These are phyloP conservation scores for Chrysolina americana DNA, from an alignment of 2,888 invertebrate species.

Conservation along the genomic window DNA sequence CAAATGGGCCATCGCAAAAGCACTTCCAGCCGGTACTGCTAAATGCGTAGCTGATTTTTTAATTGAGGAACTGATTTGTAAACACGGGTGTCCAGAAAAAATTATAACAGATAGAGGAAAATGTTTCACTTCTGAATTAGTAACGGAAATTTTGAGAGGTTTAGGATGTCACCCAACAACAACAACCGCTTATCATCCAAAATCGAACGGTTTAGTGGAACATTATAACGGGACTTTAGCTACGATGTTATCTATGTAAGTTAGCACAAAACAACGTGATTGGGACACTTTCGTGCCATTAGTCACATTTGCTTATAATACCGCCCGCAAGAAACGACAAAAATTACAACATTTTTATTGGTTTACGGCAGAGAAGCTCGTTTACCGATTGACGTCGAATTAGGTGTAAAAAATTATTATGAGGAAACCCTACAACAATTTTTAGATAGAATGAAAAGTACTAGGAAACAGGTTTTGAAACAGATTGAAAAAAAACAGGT, in stretches of 20 bases:
- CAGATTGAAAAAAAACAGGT: neutral
- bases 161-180: neutral
- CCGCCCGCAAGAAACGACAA: constrained; percentile 20
- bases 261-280: constrained; percentile 6
- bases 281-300: constrained; percentile 10
- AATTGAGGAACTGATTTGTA: constrained; percentile 7
- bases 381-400: neutral
- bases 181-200: neutral
- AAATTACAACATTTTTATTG: constrained; percentile 17
- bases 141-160: neutral
- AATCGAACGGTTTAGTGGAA: constrained; percentile 11
- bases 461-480: neutral
- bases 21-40: neutral
- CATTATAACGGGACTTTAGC: neutral
- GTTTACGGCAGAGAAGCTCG: constrained; percentile 13
- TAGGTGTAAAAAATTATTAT: neutral
- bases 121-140: neutral
- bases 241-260: constrained; percentile 20
- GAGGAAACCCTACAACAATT: neutral
- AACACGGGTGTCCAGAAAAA: neutral
- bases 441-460: neutral
- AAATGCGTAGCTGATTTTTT: constrained; percentile 16
- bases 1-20: neutral
- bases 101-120: constrained; percentile 7
- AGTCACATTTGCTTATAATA: constrained; percentile 14